phyloP scores from a whole-genome alignment of 2,888 invertebrate species.

The Chorisops tibialis region DNA sequence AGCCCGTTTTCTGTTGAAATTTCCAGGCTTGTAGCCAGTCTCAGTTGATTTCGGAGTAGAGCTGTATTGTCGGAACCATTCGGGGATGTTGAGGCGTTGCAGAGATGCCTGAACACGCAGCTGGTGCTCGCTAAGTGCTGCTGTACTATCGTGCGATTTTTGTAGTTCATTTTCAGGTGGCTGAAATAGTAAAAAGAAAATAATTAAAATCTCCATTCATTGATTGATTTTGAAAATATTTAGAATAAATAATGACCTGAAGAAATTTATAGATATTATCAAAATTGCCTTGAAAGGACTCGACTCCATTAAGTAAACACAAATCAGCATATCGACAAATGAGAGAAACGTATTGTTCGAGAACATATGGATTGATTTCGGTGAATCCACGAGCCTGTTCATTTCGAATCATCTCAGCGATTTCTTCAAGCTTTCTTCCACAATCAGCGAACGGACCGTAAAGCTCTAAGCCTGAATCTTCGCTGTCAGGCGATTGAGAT shows the following conservation, averaged over 20 bases:
- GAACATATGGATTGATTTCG: constrained; percentile 13
- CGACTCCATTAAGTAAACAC: constrained; percentile 11
- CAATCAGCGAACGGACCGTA: background rate
- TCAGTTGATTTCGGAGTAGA: constrained; percentile 38
- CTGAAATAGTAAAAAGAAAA: constrained; percentile 56
- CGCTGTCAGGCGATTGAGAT: background rate
- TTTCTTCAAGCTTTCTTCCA: constrained; percentile 4
- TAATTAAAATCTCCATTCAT: constrained; percentile 3
- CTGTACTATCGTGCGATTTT: constrained; percentile 62
- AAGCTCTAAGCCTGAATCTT: background rate
- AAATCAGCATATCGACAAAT: constrained; percentile 23
- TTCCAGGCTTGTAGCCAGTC: constrained; percentile 63
- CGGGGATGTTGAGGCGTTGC: constrained; percentile 90
- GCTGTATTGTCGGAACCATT: constrained; percentile 74
- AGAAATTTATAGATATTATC: constrained; percentile 3
- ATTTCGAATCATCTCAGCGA: constrained; percentile 3
- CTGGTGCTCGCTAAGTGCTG: constrained; percentile 87
- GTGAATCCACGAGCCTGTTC: constrained; percentile 14
- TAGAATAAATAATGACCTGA: background rate
- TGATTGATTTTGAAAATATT: background rate
- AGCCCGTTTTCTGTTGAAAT: constrained; percentile 75
- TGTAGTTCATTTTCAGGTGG: constrained; percentile 93
- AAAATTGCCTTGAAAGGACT: constrained; percentile 13
- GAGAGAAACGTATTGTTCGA: constrained; percentile 24
- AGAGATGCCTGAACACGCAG: constrained; percentile 88